Evolutionary conservation across 2,113 vertebrate genomes (phyloP).

Genomic region (Gymnarchus niloticus): DNA sequence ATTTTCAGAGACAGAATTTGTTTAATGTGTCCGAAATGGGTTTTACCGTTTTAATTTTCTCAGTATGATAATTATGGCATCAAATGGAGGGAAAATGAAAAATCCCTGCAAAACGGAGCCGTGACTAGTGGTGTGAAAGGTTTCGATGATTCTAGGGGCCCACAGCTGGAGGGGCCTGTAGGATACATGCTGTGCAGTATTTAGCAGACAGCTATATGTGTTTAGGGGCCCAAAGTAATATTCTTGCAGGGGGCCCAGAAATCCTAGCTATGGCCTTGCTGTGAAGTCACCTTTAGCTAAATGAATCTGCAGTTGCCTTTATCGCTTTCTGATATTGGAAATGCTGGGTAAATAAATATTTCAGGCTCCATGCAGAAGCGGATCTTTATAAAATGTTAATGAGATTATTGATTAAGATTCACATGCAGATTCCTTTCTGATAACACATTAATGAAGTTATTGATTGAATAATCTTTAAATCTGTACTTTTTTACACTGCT

Average conservation of each 20-base stretch:
- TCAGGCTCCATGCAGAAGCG: background rate
- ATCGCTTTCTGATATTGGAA: background rate
- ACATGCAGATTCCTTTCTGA: conserved; percentile 9
- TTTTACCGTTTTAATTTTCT: background rate
- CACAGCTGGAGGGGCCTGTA: no score
- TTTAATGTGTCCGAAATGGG: background rate
- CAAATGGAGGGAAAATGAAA: background rate
- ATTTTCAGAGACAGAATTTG: background rate
- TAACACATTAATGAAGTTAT: conserved; percentile 15
- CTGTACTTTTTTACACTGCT: background rate
- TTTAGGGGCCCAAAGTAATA: no score
- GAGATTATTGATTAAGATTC: conserved; percentile 15
- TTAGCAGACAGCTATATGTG: no score
- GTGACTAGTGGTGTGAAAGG: no score
- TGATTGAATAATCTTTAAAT: conserved; percentile 14
- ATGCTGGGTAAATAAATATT: conserved; percentile 7
- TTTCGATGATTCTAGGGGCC: no score
- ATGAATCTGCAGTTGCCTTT: conserved; percentile 4
- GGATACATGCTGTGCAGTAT: no score
- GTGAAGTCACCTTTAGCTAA: background rate
- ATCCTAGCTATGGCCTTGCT: no score
- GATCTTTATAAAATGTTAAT: conserved; percentile 21
- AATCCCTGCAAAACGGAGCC: no score
- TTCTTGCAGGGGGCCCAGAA: no score
- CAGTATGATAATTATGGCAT: background rate